Conservation (phyloP, 2,888 invertebrate genomes). For the Phyto melanocephala region DNA sequence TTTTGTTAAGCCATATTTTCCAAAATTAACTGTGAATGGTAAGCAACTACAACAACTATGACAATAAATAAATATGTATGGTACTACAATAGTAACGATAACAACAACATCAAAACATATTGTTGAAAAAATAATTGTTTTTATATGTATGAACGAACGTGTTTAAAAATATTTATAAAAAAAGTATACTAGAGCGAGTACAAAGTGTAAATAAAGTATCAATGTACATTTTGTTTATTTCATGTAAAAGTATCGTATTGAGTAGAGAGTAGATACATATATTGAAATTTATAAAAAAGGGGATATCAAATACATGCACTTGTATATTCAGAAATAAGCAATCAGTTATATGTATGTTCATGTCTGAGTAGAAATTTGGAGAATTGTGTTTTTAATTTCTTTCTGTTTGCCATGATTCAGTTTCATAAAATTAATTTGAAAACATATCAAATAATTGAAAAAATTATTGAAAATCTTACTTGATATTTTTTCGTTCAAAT, state of each 20-base stretch:
- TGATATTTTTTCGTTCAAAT: too few relatives aligned
- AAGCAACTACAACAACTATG: constrained; percentile 21
- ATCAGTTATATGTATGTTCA: neutral
- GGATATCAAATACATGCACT: neutral
- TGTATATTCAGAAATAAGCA: neutral
- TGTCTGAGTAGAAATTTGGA: neutral
- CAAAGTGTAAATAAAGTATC: constrained; percentile 52
- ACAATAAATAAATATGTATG: constrained; percentile 25
- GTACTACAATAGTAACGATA: neutral
- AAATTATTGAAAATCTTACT: too few relatives aligned
- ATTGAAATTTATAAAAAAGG: constrained; percentile 4
- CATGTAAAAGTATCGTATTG: constrained; percentile 31
- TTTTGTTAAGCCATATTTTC: constrained; percentile 13
- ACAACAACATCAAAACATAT: constrained; percentile 27
- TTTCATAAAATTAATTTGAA: too few relatives aligned
- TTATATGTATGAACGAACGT: neutral
- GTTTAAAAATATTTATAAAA: constrained; percentile 29
- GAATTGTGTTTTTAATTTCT: constrained; percentile 18
- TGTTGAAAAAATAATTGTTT: neutral
- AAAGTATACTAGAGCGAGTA: neutral
- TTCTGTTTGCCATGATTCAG: too few relatives aligned
- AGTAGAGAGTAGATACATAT: constrained; percentile 32
- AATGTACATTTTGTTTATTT: constrained; percentile 26
- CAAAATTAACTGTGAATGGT: constrained; percentile 54
- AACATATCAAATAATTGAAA: too few relatives aligned